Conservation (phyloP, 2,113 vertebrate genomes). For the Dunckerocampus dactyliophorus region DNA sequence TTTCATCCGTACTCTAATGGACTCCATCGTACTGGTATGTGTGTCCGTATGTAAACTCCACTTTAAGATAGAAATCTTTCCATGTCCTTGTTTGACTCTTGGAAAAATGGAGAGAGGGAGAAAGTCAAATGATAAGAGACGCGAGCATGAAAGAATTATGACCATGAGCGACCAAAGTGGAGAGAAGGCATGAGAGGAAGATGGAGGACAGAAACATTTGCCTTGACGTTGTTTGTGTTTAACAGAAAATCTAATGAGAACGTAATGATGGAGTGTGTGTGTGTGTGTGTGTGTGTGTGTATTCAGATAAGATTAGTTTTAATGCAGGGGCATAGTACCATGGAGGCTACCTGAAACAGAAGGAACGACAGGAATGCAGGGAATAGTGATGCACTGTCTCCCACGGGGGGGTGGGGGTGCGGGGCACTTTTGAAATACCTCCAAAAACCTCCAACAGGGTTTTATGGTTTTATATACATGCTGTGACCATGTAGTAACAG, state of each 20-base stretch:
- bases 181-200: constrained; percentile 6
- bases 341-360: constrained; percentile 54
- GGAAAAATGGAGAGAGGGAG: constrained; percentile 13
- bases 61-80: neutral
- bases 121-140: constrained; percentile 2
- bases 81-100: constrained; percentile 16
- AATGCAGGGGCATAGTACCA: constrained; percentile 35
- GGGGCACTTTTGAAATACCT: no score
- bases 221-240: no score
- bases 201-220: no score
- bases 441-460: no score
- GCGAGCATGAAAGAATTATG: constrained; percentile 13
- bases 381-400: constrained; percentile 31
- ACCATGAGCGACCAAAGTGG: neutral
- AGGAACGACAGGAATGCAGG: constrained; percentile 60
- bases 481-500: no score
- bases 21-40: constrained; percentile 14
- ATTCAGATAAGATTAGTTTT: constrained; percentile 58
- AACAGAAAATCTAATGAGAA: no score
- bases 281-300: constrained; percentile 25
- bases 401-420: constrained; percentile 22
- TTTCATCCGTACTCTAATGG: constrained; percentile 15
- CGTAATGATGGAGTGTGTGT: no score
- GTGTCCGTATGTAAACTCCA: neutral
- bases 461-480: no score